These are phyloP conservation scores for Rhegmatorhina hoffmannsi DNA, from an alignment of 2,113 vertebrate species.

Conservation along the genomic window DNA sequence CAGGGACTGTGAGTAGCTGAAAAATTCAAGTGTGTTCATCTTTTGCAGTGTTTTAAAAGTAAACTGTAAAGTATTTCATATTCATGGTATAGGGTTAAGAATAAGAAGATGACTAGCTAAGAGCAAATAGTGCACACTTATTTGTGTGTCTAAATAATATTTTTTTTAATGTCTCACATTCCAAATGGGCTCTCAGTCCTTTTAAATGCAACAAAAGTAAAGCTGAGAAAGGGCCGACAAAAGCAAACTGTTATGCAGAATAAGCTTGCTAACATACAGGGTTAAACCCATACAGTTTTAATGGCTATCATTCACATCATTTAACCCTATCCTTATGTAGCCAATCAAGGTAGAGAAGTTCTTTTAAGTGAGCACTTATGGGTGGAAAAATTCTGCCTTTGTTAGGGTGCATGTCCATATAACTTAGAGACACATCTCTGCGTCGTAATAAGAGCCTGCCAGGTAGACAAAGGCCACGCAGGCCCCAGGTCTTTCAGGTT, in stretches of 20 bases:
- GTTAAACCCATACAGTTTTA: conserved; percentile 10
- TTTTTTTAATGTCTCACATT: neutral
- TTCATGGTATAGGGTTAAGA: neutral
- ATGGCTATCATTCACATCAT: neutral
- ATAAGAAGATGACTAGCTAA: neutral
- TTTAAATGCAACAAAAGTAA: neutral
- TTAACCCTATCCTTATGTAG: neutral
- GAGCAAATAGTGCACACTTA: neutral
- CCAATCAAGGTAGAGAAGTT: neutral
- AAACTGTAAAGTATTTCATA: neutral
- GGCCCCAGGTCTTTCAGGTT: neutral
- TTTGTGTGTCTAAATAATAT: neutral
- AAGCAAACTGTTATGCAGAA: neutral
- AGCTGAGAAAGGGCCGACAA: conserved; percentile 14
- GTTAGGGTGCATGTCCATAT: neutral
- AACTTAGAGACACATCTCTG: conserved; percentile 1
- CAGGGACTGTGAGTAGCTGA: neutral
- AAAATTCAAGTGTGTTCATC: neutral
- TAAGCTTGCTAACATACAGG: neutral
- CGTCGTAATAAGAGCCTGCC: conserved; percentile 8
- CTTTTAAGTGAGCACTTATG: neutral
- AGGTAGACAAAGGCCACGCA: neutral
- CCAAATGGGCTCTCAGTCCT: neutral
- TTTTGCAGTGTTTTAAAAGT: neutral
- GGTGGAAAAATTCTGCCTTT: conserved; percentile 42